These are phyloP conservation scores for Caenorhabditis parvicauda DNA, from an alignment of 2,888 invertebrate species.

Conservation along the genomic window DNA sequence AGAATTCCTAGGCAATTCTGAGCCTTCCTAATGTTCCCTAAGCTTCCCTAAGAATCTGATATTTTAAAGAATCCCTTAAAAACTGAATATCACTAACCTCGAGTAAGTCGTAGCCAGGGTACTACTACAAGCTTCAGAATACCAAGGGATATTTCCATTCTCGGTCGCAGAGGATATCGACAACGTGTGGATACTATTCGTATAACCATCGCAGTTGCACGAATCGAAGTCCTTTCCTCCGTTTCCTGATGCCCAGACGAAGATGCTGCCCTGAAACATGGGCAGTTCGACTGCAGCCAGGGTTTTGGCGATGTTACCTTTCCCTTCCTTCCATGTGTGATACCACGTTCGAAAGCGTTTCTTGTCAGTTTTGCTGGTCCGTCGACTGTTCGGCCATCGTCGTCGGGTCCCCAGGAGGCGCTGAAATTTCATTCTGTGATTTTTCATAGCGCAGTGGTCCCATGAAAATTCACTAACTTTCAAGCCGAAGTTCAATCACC, in stretches of 20 bases:
- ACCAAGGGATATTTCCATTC: slow-evolving; percentile 75
- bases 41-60: too few species aligned
- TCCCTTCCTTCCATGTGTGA: slow-evolving; percentile 74
- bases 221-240: slow-evolving; percentile 82
- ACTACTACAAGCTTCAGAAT: slow-evolving; percentile 90
- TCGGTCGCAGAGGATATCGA: slow-evolving; percentile 82
- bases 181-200: slow-evolving; percentile 91
- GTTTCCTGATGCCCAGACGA: slow-evolving; percentile 98
- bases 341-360: slow-evolving; percentile 90
- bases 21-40: too few species aligned
- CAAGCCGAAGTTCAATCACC: too few species aligned
- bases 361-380: slow-evolving; percentile 93
- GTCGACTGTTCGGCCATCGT: slow-evolving; percentile 83
- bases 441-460: not conserved
- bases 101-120: slow-evolving; percentile 97
- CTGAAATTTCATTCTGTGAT: slow-evolving; percentile 5
- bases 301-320: slow-evolving; percentile 11
- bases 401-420: slow-evolving; percentile 70
- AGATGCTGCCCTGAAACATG: slow-evolving; percentile 79
- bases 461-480: slow-evolving; percentile 5
- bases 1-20: too few species aligned
- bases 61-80: too few species aligned
- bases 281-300: not conserved
- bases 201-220: slow-evolving; percentile 99
- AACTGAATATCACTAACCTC: too few species aligned